A percentile compares a stretch with the other conserved stretches of the same genome.
phyloP scores from a whole-genome alignment of 1,140 invertebrate genomes.

The Cherax destructor region DNA sequence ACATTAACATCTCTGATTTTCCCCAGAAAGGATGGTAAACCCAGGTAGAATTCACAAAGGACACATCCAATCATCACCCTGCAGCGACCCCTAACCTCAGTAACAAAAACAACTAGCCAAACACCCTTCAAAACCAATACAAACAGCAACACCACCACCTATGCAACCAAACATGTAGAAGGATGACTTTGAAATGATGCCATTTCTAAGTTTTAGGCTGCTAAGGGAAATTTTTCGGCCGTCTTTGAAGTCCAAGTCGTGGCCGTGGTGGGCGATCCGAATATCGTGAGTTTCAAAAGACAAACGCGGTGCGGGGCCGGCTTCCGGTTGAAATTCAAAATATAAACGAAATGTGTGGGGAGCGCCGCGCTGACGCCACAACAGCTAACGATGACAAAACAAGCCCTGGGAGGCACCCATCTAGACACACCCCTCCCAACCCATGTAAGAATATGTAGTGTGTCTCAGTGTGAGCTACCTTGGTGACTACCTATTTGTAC shows the following conservation, averaged over 20 bases:
- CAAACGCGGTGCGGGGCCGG: constrained; percentile 35
- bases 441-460: too few relatives aligned
- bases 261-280: background rate
- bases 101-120: background rate
- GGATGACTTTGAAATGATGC: background rate
- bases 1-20: constrained; percentile 67
- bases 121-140: background rate
- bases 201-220: background rate
- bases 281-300: constrained; percentile 46
- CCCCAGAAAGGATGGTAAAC: constrained; percentile 44
- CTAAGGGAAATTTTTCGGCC: background rate
- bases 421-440: background rate
- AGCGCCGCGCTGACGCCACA: constrained; percentile 14
- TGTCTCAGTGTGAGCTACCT: too few relatives aligned
- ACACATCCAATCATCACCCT: constrained; percentile 36
- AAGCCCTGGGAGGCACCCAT: background rate
- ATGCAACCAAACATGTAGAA: background rate
- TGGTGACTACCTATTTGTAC: too few relatives aligned
- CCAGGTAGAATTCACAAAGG: constrained; percentile 66
- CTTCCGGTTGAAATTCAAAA: constrained; percentile 65
- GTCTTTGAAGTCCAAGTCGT: constrained; percentile 6
- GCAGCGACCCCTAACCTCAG: background rate
- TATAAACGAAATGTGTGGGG: constrained; percentile 54
- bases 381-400: constrained; percentile 34
- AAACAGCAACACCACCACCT: background rate